Conservation (phyloP, 2,888 invertebrate genomes). For the Eumacrocentrus americanus region DNA sequence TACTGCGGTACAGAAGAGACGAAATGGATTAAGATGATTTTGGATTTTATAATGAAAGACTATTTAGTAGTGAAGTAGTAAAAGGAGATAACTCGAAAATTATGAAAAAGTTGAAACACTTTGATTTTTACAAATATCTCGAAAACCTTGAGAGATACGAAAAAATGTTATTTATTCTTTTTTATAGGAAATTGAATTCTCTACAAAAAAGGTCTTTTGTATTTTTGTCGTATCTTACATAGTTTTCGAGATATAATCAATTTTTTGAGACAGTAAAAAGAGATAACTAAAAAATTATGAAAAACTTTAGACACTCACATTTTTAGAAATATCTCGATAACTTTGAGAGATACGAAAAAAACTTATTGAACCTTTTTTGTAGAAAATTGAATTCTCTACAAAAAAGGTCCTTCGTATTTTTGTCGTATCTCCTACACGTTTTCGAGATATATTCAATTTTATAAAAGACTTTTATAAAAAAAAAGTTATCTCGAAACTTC, state of each 20-base stretch:
- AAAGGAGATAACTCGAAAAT: no score
- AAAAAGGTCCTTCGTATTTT: neutral
- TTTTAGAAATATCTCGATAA: neutral
- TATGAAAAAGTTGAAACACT: no score
- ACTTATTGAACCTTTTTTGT: neutral
- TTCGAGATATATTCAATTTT: neutral
- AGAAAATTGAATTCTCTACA: neutral
- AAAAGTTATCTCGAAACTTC: no score
- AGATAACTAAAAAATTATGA: no score
- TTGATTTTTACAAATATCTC: neutral
- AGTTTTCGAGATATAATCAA: neutral
- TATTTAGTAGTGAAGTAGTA: no score
- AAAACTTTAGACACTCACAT: neutral
- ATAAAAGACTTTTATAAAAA: neutral
- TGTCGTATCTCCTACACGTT: neutral
- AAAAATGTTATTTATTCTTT: neutral
- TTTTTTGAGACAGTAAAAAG: no score
- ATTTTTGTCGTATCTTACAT: neutral
- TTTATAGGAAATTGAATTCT: neutral
- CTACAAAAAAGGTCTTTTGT: neutral
- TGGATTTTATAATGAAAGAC: no score
- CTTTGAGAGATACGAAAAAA: neutral
- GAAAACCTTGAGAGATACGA: neutral
- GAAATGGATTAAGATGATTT: no score
- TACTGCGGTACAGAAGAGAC: no score